These are phyloP conservation scores for Conistra vaccinii DNA, from an alignment of 2,888 invertebrate genomes.

Conservation along the genomic window DNA sequence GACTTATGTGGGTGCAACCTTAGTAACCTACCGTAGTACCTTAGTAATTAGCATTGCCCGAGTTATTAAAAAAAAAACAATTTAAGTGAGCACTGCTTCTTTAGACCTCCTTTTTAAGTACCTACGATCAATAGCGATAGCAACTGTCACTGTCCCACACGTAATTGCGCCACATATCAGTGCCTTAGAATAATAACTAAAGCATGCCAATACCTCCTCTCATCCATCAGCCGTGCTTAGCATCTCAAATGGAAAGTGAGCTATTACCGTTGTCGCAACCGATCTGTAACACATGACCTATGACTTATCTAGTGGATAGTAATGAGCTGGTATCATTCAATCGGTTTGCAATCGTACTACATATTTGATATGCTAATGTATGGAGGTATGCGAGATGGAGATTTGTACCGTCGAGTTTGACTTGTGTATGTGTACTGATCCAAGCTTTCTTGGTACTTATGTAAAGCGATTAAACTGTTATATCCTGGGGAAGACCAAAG, in stretches of 20 bases:
- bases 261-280: conserved; percentile 52
- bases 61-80: neutral
- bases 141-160: conserved; percentile 26
- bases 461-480: neutral
- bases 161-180: conserved; percentile 37
- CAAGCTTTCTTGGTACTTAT: conserved; percentile 16
- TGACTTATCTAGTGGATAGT: conserved; percentile 34
- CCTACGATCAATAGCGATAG: conserved; percentile 29
- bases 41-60: no score
- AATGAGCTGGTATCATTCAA: conserved; percentile 56
- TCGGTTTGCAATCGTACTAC: conserved; percentile 47
- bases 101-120: neutral
- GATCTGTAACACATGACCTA: conserved; percentile 57
- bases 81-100: neutral
- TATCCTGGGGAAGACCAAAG: neutral
- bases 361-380: conserved; percentile 47
- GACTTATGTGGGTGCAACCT: no score
- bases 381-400: conserved; percentile 32
- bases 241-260: conserved; percentile 58
- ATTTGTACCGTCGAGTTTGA: conserved; percentile 21
- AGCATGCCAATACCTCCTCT: conserved; percentile 8
- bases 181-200: no score
- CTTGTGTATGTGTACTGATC: conserved; percentile 5
- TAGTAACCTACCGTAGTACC: no score
- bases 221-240: conserved; percentile 51